Conservation (phyloP, 2,113 vertebrate species). For the Crotalus helleri region DNA sequence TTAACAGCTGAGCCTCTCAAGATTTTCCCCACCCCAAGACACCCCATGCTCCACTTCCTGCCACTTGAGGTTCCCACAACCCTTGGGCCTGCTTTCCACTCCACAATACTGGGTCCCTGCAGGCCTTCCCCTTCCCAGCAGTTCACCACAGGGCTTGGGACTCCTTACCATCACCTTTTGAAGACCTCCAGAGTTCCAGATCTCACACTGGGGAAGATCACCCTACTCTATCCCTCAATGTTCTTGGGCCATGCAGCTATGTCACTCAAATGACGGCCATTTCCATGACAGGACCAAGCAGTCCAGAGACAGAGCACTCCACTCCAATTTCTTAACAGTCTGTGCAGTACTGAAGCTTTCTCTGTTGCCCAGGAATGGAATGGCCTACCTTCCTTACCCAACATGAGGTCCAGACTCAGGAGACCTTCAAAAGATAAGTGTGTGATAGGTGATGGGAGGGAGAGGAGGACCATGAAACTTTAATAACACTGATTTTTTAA, state of each 20-base stretch:
- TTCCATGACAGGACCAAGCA: background rate
- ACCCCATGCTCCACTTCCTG: background rate
- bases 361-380: background rate
- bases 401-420: background rate
- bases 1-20: background rate
- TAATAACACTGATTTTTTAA: too few species aligned
- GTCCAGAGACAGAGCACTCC: background rate
- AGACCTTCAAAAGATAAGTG: background rate
- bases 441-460: background rate
- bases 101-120: background rate
- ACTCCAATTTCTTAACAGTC: background rate
- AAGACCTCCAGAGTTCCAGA: background rate
- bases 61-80: background rate
- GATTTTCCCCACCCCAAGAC: background rate
- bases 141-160: background rate
- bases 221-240: background rate
- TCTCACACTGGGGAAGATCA: background rate
- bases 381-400: background rate
- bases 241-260: background rate
- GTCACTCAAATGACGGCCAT: background rate
- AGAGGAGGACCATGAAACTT: background rate
- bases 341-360: background rate
- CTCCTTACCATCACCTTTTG: background rate
- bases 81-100: background rate
- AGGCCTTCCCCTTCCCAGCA: background rate